Evolutionary conservation across 2,113 vertebrate genomes (phyloP), one percentile per base, ranked within the genome.

Genomic region (Ochotona curzoniae): DNA sequence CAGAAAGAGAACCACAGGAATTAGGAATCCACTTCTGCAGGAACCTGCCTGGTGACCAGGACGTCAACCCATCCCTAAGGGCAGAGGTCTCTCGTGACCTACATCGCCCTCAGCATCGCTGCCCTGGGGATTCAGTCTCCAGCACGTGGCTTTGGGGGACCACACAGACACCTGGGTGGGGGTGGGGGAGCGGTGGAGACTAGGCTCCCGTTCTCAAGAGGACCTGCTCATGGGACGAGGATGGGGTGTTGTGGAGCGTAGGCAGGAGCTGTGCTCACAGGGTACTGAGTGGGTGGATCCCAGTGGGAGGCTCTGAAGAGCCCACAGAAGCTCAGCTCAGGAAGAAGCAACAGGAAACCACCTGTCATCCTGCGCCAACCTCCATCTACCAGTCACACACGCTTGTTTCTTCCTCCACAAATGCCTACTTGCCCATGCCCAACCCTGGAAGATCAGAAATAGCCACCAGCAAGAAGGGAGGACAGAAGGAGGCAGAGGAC

Each of bases 201-300:
- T 2, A 13, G 44, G 64, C 47, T 25, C 51, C 28, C 17, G 12
- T 70, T 74, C 20, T 70, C 15, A 63, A 67, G 74, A 67, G 21
- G 47, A n/a, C 4, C 1, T 0, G 23, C 61, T 54, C 0, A 9
- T 8, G 4, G 15, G 76, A 70, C 23, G 25, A 44, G 4, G 21
- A 20, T 44, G 70, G 71, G 11, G 3, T 6, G 49, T 67, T 9
- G 20, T 8, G 44, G 44, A 15, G 28, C 13, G 21, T 11, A 14
- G 51, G 17, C 44, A 30, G 18, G 28, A 67, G 47, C 30, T 0
- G 25, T 1, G 63, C 8, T 6, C 49, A 11, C 14, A 51, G 12
- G 20, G 23, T 10, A 8, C 7, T 18, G 8, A 11, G 66, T 30
- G 76, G 63, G 23, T 0, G 0, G 47, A 25, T n/a, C n/a, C 12